Evolutionary conservation across 2,797 vertebrate species (phyloP), one percentile per base, ranked within the genome.

Genomic region (Petrocephalus schoutedeni): DNA sequence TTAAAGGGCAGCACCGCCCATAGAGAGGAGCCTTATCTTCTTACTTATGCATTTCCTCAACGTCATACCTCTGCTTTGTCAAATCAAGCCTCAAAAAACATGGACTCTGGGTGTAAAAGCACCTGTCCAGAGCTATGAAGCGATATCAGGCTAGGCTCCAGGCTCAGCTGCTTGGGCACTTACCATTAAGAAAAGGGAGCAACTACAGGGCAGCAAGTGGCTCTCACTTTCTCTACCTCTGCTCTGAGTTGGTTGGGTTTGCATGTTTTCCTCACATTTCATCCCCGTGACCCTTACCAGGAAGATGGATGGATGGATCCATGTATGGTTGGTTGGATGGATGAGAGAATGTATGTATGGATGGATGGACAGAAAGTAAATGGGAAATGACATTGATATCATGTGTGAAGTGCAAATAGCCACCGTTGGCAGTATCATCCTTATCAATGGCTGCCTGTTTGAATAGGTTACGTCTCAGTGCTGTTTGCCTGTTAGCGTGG

Each of bases 371-470:
- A 32, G 67, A 74, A 74, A 74, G 67, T 74, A 41, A 74, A 41
- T 74, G 36, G 12, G 14, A 71, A 86, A 49, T 51, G 9, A 51
- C 57, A 23, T 54, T 74, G 51, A 74, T 71, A 23, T 49, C 67
- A 58, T 45, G 56, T 86, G 28, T 59, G 32, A 86, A 86, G 56
- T 58, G 41, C 28, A 85, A 4, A 85, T 5, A 85, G 14, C 23
- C 10, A 85, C 49, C 53, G 5, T 21, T 0, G 23, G 23, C n/a
- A 85, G 23, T n/a, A 57, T 85, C 28, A 57, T 85, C 56, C 54
- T 36, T 90, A 91, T 91, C 88, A 86, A 88, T 36, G 23, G 41
- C 57, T 61, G 57, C 32, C 16, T n/a, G 57, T 41, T 21, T 10
- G 19, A n/a, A 86, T 85, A 14, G 28, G 32, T 56, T 36, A 28